Evolutionary conservation across 2,113 vertebrate species (phyloP), one percentile per base, ranked within the genome.

Genomic region (Calidris pygmaea): DNA sequence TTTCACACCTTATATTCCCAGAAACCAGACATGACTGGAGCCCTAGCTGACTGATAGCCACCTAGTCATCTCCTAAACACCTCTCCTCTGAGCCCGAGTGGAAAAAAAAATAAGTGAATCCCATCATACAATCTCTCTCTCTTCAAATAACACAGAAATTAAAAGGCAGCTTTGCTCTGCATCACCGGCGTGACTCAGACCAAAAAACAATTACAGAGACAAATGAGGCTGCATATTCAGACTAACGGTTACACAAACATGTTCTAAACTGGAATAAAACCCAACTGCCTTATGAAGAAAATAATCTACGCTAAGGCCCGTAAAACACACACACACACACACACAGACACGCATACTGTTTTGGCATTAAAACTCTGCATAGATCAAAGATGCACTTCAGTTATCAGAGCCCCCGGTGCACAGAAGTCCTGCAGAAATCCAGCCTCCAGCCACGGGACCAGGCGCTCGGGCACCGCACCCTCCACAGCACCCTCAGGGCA

Each of bases 281-380:
- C 55, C n/a, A 94, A 88, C 66, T 50, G 86, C n/a, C 55, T 82
- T 26, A 76, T 53, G 86, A 37, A 84, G 82, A 48, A 95, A 96
- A 88, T 39, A 43, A 77, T 26, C 88, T 80, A 90, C 43, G 24
- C 77, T 6, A 47, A 95, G 80, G 87, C 63, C 76, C 63, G 30
- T 47, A 63, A 30, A 19, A 89, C 39, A 87, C 55, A 80, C 37
- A 10, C 43, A 89, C 39, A 87, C 55, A 80, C 37, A 10, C 43
- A 50, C 29, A 18, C 11, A 74, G 53, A 90, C 73, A 93, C 66
- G 3, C 72, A 89, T 17, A 70, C 90, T 37, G 89, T 95, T 95
- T 96, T 95, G 93, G 96, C 95, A 90, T 96, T 91, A 94, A 96
- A 97, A 97, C 97, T 97, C 97, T 97, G 94, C 96, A 97, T 96